phyloP scores from a whole-genome alignment of 2,797 vertebrate genomes.

The Bufotes viridis region DNA sequence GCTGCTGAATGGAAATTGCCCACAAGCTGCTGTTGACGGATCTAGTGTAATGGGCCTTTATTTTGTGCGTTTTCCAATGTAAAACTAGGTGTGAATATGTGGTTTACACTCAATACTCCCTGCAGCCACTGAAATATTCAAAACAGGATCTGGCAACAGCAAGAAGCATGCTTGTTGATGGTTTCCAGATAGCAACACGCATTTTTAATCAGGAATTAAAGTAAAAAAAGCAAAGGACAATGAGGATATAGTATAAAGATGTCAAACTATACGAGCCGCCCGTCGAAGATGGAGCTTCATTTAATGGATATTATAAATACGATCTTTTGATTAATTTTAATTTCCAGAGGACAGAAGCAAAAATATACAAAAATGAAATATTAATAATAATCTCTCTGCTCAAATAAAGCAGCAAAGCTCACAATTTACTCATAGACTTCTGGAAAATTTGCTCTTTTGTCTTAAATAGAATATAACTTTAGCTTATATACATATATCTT shows the following conservation, averaged over 20 bases:
- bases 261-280: background rate
- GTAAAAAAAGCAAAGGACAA: background rate
- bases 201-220: background rate
- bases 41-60: background rate
- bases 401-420: background rate
- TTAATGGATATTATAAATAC: background rate
- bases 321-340: background rate
- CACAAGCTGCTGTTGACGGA: background rate
- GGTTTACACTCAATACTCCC: too few relatives aligned
- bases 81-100: too few relatives aligned
- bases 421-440: background rate
- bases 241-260: background rate
- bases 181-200: background rate
- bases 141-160: background rate
- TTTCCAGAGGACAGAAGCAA: background rate
- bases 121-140: background rate
- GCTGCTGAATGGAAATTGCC: background rate
- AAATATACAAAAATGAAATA: background rate
- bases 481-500: constrained; percentile 36
- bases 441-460: constrained; percentile 10
- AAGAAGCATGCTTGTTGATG: background rate
- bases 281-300: background rate
- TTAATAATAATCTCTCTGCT: background rate
- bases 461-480: constrained; percentile 46
- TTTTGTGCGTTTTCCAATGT: background rate